Base-by-base conservation (phyloP, 2,888 invertebrate species). In the Nephrotoma guestfalica region DNA sequence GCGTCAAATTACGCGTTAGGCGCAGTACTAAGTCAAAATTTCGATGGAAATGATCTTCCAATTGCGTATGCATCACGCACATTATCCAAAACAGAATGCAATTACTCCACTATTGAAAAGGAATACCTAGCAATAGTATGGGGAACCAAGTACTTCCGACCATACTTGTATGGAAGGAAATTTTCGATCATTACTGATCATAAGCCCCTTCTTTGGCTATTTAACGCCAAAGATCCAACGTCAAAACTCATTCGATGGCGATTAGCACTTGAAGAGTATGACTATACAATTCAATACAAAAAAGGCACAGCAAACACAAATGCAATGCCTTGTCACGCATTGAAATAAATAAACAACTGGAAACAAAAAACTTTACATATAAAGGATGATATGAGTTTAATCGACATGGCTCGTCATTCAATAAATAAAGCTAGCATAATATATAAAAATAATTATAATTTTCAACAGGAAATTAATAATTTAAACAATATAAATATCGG, bases 141-240 rank as follows among this genome's bases (percentile, higher is more conserved):
- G 89, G 89, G 89, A 0, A 87, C 88, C 0, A 89, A 90, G 88
- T 89, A 90, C 86, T 90, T 90, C 51, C 57, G 90, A 71, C 90
- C 90, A 0, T 90, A 90, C 45, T 41, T 91, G 6, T 90, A 89
- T 43, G 90, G 90, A 4, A 88, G 88, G 41, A 89, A 89, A 86
- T 91, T 92, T 47, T 89, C 87, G 0, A 90, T 92, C 0, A 89
- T 90, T 3, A 91, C 90, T 0, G 91, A 92, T 86, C 91, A 91
- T 87, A 88, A 89, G 86, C 90, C 90, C 0, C 86, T 91, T 3
- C 88, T 88, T 4, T 91, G 90, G 90, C 86, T 91, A 0, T 89
- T 90, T 88, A 89, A 88, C 0, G 83, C 90, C 0, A 91, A 91
- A 88, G 90, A 91, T 7, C 90, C 90, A 0, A 90, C 89, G 42